These are phyloP conservation scores for Netelia virgata DNA, from an alignment of 2,888 invertebrate species.

Conservation along the genomic window DNA sequence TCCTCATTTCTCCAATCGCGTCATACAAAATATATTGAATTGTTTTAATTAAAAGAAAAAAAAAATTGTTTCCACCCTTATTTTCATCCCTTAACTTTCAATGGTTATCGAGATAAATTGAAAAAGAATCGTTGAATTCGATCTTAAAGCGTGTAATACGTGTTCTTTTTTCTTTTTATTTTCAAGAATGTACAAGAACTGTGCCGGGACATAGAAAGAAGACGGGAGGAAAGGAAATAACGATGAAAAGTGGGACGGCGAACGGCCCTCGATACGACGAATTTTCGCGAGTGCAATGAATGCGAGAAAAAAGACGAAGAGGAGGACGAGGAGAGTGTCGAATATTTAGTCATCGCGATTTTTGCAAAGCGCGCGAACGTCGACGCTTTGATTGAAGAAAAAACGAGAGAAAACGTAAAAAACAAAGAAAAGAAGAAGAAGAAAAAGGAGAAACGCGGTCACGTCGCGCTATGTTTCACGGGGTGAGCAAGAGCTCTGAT, in stretches of 20 bases:
- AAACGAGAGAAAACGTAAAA: background rate
- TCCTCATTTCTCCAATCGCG: constrained; percentile 27
- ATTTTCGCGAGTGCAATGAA: constrained; percentile 8
- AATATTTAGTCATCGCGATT: background rate
- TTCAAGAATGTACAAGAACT: constrained; percentile 6
- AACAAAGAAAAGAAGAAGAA: background rate
- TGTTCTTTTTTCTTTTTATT: background rate
- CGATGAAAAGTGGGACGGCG: background rate
- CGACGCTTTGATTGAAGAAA: constrained; percentile 9
- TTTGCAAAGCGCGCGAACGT: background rate
- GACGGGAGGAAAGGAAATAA: background rate
- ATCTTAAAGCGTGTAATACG: background rate
- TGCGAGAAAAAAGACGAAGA: background rate
- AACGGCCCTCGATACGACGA: background rate
- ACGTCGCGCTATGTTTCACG: no score
- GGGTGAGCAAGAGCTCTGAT: no score
- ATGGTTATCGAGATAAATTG: background rate
- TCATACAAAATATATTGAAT: background rate
- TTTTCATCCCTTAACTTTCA: background rate
- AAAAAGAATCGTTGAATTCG: no score
- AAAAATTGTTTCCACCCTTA: no score
- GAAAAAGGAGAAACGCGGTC: no score
- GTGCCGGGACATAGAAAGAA: background rate
- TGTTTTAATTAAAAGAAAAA: no score
- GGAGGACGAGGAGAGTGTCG: constrained; percentile 28